Evolutionary conservation across 2,113 vertebrate species (phyloP), one percentile per base, ranked within the genome.

Genomic region (Acrocephalus kingi): DNA sequence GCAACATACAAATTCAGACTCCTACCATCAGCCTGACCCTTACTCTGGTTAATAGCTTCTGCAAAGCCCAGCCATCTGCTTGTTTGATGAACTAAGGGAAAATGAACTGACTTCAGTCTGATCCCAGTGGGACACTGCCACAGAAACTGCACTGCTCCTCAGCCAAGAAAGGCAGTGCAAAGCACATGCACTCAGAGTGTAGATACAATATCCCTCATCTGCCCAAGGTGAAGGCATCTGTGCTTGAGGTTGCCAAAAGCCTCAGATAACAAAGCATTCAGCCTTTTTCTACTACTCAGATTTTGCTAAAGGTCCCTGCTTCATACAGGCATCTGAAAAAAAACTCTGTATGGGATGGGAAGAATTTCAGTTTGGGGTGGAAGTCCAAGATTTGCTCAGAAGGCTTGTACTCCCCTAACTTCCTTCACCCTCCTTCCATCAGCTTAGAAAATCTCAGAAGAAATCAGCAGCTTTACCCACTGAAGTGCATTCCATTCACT

Each of bases 101-200:
- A 94, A 80, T 3, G 14, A 58, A 54, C 41, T 3, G 8, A 66
- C n/a, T 58, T 79, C 66, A 41, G 71, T 23, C 13, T 31, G 33
- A 17, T 21, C 23, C 35, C 74, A 49, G 35, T 1, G 24, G 8
- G 37, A 35, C 33, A 39, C 64, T 25, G 27, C 43, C 46, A 74
- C 68, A 87, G 54, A 61, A 82, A 64, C 24, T 10, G 23, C 80
- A 81, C 48, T 6, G 52, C 56, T 93, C 35, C 62, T 63, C 77
- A 18, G 76, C 43, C 72, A 46, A 56, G 31, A 48, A 66, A 62
- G 14, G 59, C 88, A 67, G 25, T 3, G 41, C 24, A 64, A 52
- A 80, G 62, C 78, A 62, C 28, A 5, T 0, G 1, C 30, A 9
- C 51, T 49, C 5, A 0, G 5, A 49, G 17, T 1, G 8, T 3